A percentile compares a stretch with the other conserved stretches of the same genome.
These are phyloP conservation scores for Uropetala carovei DNA, from an alignment of 2,888 invertebrate species.

Conservation along the genomic window DNA sequence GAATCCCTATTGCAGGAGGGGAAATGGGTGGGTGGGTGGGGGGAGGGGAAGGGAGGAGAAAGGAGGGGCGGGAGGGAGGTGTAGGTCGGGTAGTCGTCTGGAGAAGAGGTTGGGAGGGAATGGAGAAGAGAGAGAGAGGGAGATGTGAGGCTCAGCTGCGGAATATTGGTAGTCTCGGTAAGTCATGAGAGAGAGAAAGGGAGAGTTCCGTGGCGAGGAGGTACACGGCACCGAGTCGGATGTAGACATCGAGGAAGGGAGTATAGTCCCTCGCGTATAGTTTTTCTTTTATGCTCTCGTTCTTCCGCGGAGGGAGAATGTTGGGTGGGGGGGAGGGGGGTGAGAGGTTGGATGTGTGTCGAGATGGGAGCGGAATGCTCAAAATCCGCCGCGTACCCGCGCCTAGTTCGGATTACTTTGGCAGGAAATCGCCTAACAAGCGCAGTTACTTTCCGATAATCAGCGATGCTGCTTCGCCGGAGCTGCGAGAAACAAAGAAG, in stretches of 20 bases:
- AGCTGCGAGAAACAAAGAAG: neutral
- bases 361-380: neutral
- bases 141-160: neutral
- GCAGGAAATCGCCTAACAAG: constrained; percentile 1
- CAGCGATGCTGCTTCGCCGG: neutral
- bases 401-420: neutral
- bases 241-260: neutral
- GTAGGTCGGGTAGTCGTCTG: neutral
- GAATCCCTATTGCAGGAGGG: constrained; percentile 35
- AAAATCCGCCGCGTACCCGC: neutral
- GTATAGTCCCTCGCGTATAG: neutral
- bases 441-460: constrained; percentile 10
- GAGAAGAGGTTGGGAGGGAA: neutral
- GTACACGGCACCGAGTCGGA: neutral
- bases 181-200: constrained; percentile 30
- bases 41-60: neutral
- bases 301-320: neutral
- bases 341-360: neutral
- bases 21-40: neutral
- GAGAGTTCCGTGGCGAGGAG: neutral
- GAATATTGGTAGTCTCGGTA: constrained; percentile 31
- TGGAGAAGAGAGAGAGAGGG: neutral
- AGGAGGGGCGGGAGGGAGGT: neutral
- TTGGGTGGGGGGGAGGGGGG: neutral
- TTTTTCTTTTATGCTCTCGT: constrained; percentile 11